Conservation (phyloP, 2,888 invertebrate species). For the Troilus luridus region DNA sequence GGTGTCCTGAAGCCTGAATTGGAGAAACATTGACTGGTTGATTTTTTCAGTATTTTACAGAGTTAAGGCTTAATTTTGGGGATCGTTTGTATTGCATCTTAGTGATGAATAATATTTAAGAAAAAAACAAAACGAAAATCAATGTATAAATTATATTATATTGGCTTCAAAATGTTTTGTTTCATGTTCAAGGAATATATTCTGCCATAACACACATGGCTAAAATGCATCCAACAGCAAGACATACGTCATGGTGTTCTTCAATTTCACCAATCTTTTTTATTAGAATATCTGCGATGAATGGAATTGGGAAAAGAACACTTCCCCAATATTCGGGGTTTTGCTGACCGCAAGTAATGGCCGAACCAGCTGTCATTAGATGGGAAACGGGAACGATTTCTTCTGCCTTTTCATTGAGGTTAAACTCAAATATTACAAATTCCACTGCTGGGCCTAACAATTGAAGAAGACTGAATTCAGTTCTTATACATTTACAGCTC, state of each 20-base stretch:
- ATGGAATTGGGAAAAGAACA: neutral
- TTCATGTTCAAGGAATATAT: neutral
- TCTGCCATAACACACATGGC: neutral
- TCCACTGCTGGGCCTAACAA: conserved; percentile 35
- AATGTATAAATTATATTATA: neutral
- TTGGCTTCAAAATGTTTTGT: neutral
- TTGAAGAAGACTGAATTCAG: conserved; percentile 18
- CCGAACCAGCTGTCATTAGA: neutral
- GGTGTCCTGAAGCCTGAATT: too few species aligned
- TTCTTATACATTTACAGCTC: conserved; percentile 16
- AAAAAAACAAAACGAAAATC: conserved; percentile 1
- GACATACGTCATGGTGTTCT: neutral
- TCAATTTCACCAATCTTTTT: neutral
- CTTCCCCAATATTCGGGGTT: neutral
- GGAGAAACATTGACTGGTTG: too few species aligned
- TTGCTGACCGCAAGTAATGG: conserved; percentile 27
- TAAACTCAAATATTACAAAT: neutral
- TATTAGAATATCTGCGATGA: neutral
- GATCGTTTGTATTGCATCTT: too few species aligned
- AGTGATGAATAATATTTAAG: neutral
- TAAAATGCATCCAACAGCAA: neutral
- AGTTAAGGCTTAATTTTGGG: too few species aligned
- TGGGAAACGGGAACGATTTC: neutral
- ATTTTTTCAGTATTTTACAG: too few species aligned
- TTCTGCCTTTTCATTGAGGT: neutral